Evolutionary conservation across 2,888 invertebrate species (phyloP), one percentile per base, ranked within the genome.

Genomic region (Alloplasta piceator): DNA sequence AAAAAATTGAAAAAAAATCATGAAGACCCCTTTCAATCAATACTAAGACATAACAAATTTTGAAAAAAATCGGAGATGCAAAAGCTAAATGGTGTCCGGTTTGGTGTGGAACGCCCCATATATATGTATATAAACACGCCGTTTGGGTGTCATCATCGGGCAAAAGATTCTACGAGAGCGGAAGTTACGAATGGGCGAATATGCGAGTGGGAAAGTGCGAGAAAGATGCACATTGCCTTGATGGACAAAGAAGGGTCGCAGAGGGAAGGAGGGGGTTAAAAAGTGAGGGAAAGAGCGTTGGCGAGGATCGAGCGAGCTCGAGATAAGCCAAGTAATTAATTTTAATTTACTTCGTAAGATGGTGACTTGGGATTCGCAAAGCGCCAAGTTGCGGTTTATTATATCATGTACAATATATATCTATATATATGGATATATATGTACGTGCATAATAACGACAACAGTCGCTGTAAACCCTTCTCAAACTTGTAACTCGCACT

Each of bases 261-360:
- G 36, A 41, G 63, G 50, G 48, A 9, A 16, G 26, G 26, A 3
- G 26, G 26, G 26, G 26, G 26, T 26, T 26, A 26, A 26, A 26
- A 12, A 16, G 1, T 9, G 61, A 43, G 43, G 50, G 10, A 12
- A 36, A n/a, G 64, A 64, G 48, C 46, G 12, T n/a, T 12, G 48
- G 38, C 26, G 5, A 10, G 38, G 52, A 26, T 46, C 56, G 64
- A 58, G 46, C 12, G 64, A 73, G 64, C 55, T 46, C 50, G 81
- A 83, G 82, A 82, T 82, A 82, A 81, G 6, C 76, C 58, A 60
- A 70, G 81, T 83, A 83, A 83, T 83, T 83, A 82, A 83, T 83
- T 81, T 83, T 83, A 83, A 83, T 83, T 82, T 79, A 82, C 79
- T 82, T 72, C 50, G 60, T 72, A 76, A 81, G 80, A 80, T 73